Evolutionary conservation across 2,888 invertebrate species (phyloP).

Genomic region (Dasysyrphus tricinctus): DNA sequence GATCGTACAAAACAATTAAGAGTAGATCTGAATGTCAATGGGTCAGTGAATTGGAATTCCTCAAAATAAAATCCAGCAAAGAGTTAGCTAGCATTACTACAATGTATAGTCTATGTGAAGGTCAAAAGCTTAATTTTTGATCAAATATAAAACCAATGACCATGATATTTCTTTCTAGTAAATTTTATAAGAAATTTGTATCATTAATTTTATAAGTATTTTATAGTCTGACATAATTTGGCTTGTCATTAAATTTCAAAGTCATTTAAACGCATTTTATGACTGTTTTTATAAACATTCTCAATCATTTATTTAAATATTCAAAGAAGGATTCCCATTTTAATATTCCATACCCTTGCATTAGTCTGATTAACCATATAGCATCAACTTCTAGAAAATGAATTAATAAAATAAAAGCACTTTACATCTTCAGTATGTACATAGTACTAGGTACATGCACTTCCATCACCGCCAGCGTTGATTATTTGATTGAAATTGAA

Average conservation of each 20-base stretch:
- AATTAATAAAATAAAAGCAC: slow-evolving; percentile 30
- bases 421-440: background rate
- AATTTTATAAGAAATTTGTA: too few relatives aligned
- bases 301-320: background rate
- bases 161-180: too few relatives aligned
- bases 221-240: too few relatives aligned
- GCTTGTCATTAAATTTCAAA: background rate
- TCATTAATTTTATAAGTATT: too few relatives aligned
- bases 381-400: background rate
- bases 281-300: background rate
- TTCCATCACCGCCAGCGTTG: background rate
- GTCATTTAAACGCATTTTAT: background rate
- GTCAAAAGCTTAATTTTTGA: too few relatives aligned
- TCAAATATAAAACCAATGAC: too few relatives aligned
- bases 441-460: background rate
- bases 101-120: too few relatives aligned
- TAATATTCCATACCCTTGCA: slow-evolving; percentile 2
- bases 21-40: too few relatives aligned
- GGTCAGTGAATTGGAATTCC: too few relatives aligned
- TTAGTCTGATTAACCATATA: slow-evolving; percentile 6
- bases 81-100: too few relatives aligned
- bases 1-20: too few relatives aligned
- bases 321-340: background rate
- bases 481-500: background rate
- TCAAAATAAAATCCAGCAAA: too few relatives aligned